Evolutionary conservation across 2,797 vertebrate species (phyloP).

Genomic region (Anomalospiza imberbis): DNA sequence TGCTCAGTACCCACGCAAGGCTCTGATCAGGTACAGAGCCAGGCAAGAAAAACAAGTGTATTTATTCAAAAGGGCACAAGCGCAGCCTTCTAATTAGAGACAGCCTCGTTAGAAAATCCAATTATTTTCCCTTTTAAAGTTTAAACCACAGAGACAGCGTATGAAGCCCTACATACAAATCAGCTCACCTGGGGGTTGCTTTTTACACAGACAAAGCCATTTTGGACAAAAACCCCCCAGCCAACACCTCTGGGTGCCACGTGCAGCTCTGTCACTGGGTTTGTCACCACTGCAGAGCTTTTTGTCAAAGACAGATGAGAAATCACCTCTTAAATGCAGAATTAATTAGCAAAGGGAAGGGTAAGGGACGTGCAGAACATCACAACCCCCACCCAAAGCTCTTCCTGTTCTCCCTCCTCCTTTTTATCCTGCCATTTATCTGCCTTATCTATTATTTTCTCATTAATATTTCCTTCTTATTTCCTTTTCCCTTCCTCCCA

Average conservation of each 20-base stretch:
- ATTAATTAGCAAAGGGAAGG: background rate
- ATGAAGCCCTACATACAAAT: background rate
- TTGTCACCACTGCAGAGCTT: background rate
- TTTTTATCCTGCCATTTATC: background rate
- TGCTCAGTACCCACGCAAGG: background rate
- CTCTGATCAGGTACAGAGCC: background rate
- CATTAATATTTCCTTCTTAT: background rate
- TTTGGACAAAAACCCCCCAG: background rate
- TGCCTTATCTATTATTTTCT: background rate
- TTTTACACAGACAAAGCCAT: background rate
- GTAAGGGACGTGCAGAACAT: rapidly evolving
- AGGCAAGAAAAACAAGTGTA: background rate
- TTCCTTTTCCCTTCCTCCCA: background rate
- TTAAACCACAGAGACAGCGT: background rate
- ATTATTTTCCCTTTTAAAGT: background rate
- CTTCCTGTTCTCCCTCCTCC: background rate
- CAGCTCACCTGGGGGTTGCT: background rate
- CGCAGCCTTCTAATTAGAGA: background rate
- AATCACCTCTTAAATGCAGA: background rate
- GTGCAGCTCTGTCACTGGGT: background rate
- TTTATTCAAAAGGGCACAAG: background rate
- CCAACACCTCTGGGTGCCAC: background rate
- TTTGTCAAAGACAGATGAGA: background rate
- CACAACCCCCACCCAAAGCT: background rate
- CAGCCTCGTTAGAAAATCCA: background rate